These are phyloP conservation scores for Furcula furcula DNA, from an alignment of 2,888 invertebrate species.

Conservation along the genomic window DNA sequence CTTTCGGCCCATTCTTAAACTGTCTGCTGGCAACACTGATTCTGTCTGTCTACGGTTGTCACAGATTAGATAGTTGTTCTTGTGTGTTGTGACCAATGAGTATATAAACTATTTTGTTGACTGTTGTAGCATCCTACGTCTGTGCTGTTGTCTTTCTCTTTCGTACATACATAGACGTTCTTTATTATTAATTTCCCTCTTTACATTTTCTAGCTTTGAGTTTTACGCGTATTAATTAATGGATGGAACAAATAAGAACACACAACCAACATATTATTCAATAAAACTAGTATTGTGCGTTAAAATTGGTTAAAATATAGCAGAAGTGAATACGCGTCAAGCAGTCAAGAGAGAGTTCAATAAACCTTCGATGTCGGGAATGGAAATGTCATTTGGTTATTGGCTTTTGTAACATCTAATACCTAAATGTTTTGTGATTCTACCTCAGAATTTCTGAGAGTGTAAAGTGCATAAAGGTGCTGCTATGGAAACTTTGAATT, in stretches of 20 bases:
- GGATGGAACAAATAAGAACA: too few species aligned
- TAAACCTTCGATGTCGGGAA: slow-evolving; percentile 63
- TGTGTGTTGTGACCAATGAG: too few species aligned
- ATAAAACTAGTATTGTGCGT: slow-evolving; percentile 37
- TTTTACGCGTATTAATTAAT: slow-evolving; percentile 37
- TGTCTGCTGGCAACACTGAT: too few species aligned
- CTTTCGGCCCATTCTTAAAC: too few species aligned
- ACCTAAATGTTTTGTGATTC: slow-evolving; percentile 50
- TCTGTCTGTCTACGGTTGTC: too few species aligned
- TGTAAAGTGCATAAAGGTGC: slow-evolving; percentile 21
- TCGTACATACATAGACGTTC: slow-evolving; percentile 29
- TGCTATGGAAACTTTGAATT: slow-evolving; percentile 72
- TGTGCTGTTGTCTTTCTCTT: slow-evolving; percentile 40
- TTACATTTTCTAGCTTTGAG: slow-evolving; percentile 36
- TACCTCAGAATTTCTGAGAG: slow-evolving; percentile 33
- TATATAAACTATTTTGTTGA: too few species aligned
- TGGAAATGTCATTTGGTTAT: slow-evolving; percentile 60
- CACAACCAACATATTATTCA: slow-evolving; percentile 34
- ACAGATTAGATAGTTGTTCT: too few species aligned
- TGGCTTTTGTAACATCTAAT: slow-evolving; percentile 55
- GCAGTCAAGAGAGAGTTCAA: slow-evolving; percentile 58
- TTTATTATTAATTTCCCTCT: slow-evolving; percentile 47
- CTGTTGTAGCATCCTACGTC: too few species aligned
- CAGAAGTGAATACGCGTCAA: slow-evolving; percentile 31
- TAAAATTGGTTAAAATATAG: slow-evolving; percentile 38